A percentile compares a stretch with the other conserved stretches of the same genome.
Conservation (phyloP, 2,888 invertebrate genomes). For the Nematopogon swammerdamellus region DNA sequence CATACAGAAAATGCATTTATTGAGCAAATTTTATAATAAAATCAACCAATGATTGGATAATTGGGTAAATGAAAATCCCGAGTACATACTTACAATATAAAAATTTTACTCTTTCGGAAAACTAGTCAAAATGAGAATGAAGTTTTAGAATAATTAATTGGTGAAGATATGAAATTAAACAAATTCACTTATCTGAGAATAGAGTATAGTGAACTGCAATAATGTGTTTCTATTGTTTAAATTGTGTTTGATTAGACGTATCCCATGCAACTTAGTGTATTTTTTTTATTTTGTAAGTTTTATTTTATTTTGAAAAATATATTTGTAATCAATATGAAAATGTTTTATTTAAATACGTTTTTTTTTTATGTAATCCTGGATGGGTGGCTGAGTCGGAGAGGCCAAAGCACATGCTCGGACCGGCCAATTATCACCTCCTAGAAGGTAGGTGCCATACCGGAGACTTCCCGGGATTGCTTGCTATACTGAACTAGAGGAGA, state of each 20-base stretch:
- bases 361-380: no score
- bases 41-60: no score
- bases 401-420: no score
- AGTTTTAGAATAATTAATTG: not conserved
- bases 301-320: slow-evolving; percentile 50
- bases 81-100: not conserved
- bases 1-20: not conserved
- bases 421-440: no score
- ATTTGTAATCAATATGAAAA: slow-evolving; percentile 31
- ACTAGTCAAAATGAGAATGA: not conserved
- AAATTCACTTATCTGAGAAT: not conserved
- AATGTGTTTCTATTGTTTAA: not conserved
- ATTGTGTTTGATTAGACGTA: not conserved
- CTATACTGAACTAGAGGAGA: no score
- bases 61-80: no score
- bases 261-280: slow-evolving; percentile 6
- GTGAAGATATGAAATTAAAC: not conserved
- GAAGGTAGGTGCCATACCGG: no score
- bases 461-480: no score
- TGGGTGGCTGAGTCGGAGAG: no score
- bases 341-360: slow-evolving; percentile 18
- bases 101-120: not conserved
- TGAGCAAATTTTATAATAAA: not conserved
- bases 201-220: not conserved
- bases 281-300: slow-evolving; percentile 30